Conservation (phyloP, 2,888 invertebrate species). For the Pammene aurita region DNA sequence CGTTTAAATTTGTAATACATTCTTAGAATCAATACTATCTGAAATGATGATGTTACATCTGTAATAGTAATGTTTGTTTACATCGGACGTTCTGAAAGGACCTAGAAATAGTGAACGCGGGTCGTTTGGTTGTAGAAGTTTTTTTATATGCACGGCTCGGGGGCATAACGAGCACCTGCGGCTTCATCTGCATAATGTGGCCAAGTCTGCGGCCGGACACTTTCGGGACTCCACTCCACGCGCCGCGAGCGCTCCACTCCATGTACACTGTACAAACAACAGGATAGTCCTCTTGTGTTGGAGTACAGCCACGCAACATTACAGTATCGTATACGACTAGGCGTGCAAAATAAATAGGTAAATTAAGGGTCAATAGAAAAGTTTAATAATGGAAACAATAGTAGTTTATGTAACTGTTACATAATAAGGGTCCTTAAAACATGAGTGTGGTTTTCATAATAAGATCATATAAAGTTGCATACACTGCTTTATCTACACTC, state of each 20-base stretch:
- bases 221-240: constrained; percentile 46
- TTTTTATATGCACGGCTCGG: constrained; percentile 68
- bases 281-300: not conserved
- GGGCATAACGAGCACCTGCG: constrained; percentile 79
- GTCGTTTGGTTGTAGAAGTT: constrained; percentile 75
- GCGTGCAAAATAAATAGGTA: too few relatives aligned
- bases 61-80: constrained; percentile 6
- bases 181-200: constrained; percentile 81
- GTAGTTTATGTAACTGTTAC: too few relatives aligned
- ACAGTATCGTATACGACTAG: too few relatives aligned
- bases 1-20: too few relatives aligned
- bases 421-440: too few relatives aligned
- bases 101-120: constrained; percentile 71
- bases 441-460: too few relatives aligned
- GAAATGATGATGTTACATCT: not conserved
- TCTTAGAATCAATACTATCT: not conserved
- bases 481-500: too few relatives aligned
- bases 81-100: constrained; percentile 44
- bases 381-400: too few relatives aligned
- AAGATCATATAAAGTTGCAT: too few relatives aligned
- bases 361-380: too few relatives aligned
- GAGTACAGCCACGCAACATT: not conserved
- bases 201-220: constrained; percentile 71
- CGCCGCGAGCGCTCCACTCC: constrained; percentile 4
- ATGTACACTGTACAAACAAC: not conserved